These are phyloP conservation scores for Lophochroa leadbeateri DNA, from an alignment of 2,113 vertebrate genomes.

Conservation along the genomic window DNA sequence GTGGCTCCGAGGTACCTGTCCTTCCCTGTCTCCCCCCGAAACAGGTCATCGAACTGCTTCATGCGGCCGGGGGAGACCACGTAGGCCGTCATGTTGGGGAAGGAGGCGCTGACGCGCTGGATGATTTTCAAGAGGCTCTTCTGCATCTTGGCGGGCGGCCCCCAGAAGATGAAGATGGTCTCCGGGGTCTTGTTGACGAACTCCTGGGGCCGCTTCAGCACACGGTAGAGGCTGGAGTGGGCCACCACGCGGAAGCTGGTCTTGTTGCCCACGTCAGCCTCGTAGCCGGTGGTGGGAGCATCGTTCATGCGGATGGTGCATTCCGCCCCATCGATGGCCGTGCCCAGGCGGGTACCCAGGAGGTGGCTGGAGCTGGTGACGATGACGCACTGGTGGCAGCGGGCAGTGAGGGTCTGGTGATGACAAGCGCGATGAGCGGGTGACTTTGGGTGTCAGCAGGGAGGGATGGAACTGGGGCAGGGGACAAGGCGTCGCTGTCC, in stretches of 20 bases:
- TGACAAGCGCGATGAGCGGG: accelerated
- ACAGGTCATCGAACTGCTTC: constrained; percentile 90
- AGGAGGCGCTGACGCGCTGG: constrained; percentile 83
- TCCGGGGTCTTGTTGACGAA: constrained; percentile 84
- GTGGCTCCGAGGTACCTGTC: constrained; percentile 81
- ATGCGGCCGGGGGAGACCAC: constrained; percentile 84
- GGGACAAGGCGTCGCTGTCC: neutral
- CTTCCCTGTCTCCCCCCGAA: constrained; percentile 90
- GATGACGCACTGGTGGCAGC: constrained; percentile 86
- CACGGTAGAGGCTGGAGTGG: constrained; percentile 91
- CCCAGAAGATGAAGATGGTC: constrained; percentile 91
- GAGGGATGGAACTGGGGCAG: neutral
- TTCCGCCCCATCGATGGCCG: constrained; percentile 83
- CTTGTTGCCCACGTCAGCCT: constrained; percentile 85
- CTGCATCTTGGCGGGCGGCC: constrained; percentile 87
- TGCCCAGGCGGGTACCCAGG: constrained; percentile 83
- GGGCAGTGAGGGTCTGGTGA: constrained; percentile 85
- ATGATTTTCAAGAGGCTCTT: constrained; percentile 87
- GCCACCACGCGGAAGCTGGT: constrained; percentile 92
- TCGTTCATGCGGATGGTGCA: constrained; percentile 98
- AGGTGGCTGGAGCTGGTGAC: constrained; percentile 97
- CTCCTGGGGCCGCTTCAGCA: constrained; percentile 86
- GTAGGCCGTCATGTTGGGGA: constrained; percentile 86
- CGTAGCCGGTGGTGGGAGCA: constrained; percentile 86
- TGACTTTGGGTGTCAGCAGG: neutral